phyloP scores from a whole-genome alignment of 2,888 invertebrate species.

The Leuctra nigra region DNA sequence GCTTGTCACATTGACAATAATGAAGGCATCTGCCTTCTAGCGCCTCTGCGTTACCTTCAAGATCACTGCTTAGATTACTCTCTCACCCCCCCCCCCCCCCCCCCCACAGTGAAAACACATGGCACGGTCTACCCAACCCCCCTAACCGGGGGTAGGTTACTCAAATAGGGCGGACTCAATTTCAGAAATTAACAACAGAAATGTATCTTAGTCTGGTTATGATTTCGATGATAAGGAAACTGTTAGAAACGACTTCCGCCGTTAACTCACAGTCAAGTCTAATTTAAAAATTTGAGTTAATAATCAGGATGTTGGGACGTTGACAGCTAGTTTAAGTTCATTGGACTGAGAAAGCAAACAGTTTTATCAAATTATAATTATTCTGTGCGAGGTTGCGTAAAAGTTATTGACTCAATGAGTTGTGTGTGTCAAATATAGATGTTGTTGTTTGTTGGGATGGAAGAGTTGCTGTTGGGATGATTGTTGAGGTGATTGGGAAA shows the following conservation, averaged over 20 bases:
- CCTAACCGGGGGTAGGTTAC: background rate
- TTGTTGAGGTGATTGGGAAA: no score
- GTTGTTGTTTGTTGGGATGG: no score
- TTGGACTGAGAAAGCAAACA: no score
- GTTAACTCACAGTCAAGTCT: background rate
- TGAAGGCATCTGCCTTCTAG: no score
- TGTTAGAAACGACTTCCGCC: background rate
- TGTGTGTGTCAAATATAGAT: no score
- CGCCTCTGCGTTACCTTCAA: no score
- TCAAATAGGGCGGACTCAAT: background rate
- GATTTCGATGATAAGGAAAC: conserved; percentile 1
- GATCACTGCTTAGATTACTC: background rate
- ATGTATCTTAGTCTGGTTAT: conserved; percentile 5
- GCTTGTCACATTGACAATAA: conserved; percentile 2
- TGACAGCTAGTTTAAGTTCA: no score
- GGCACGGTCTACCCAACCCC: background rate
- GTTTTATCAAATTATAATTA: no score
- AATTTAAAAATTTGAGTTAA: background rate
- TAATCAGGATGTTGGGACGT: no score
- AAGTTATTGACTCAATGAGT: no score
- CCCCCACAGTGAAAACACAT: background rate
- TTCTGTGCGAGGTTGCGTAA: no score
- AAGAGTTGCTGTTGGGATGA: no score
- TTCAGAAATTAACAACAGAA: conserved; percentile 7
- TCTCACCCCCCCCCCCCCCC: background rate